Conservation (phyloP, 2,797 vertebrate species). For the Hylomyscus alleni region DNA sequence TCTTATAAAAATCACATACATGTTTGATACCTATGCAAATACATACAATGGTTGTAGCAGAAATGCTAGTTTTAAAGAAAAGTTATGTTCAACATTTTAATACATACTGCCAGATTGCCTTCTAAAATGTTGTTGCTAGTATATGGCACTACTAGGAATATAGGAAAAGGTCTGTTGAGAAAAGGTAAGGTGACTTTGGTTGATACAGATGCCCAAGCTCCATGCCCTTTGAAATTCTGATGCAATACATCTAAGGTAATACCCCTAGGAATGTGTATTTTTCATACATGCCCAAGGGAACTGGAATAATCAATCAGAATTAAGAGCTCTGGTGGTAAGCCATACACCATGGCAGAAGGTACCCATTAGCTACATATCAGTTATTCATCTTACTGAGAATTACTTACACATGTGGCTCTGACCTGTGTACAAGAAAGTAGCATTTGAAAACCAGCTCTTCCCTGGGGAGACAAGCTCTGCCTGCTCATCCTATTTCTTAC, state of each 20-base stretch:
- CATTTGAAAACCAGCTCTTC: constrained; percentile 65
- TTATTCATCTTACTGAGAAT: constrained; percentile 72
- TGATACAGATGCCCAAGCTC: background rate
- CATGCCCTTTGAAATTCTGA: constrained; percentile 30
- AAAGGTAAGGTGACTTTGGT: background rate
- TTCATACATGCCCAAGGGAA: constrained; percentile 48
- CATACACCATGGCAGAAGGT: constrained; percentile 62
- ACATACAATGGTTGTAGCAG: background rate
- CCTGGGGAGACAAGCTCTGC: constrained; percentile 14
- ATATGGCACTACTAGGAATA: background rate
- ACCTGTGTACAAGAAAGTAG: constrained; percentile 57
- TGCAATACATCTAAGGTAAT: background rate
- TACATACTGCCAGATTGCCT: background rate
- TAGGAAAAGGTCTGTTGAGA: background rate
- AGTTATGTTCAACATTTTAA: constrained; percentile 21
- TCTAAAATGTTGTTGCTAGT: background rate
- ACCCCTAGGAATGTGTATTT: constrained; percentile 12
- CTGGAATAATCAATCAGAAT: constrained; percentile 58
- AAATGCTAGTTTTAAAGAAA: constrained; percentile 1
- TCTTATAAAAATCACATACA: background rate
- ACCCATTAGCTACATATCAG: constrained; percentile 74
- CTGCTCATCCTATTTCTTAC: constrained; percentile 57
- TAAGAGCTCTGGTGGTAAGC: constrained; percentile 23
- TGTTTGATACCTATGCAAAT: background rate
- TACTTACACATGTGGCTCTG: constrained; percentile 74